phyloP scores from a whole-genome alignment of 2,888 invertebrate species.

The Fragum whitleyi region DNA sequence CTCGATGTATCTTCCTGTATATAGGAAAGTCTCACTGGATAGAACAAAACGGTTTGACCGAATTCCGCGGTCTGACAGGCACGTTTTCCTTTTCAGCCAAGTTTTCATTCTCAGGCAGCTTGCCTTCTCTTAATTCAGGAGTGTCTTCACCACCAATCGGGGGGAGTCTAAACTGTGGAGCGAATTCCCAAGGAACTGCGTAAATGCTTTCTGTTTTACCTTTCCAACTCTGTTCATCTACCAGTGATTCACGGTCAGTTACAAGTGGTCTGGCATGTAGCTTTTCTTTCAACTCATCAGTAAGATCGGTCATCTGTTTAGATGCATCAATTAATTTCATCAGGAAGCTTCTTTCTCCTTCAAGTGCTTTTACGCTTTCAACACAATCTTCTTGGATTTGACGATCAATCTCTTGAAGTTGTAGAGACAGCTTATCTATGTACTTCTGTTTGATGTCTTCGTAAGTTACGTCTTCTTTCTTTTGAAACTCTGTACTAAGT shows the following conservation, averaged over 20 bases:
- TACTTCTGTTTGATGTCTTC: not conserved
- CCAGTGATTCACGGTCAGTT: not conserved
- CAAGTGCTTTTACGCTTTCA: not conserved
- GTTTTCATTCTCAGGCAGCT: too few relatives aligned
- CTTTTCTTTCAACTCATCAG: not conserved
- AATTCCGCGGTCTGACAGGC: too few relatives aligned
- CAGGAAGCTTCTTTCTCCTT: not conserved
- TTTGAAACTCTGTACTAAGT: not conserved
- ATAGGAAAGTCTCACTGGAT: too few relatives aligned
- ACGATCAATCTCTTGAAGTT: not conserved
- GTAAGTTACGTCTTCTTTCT: not conserved
- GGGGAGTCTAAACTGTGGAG: too few relatives aligned
- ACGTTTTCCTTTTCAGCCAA: too few relatives aligned
- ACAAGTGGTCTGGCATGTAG: not conserved
- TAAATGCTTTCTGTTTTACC: not conserved
- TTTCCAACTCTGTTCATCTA: not conserved
- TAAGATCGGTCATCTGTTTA: not conserved
- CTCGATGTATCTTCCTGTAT: too few relatives aligned
- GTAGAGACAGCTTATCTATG: not conserved
- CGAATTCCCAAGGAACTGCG: not conserved
- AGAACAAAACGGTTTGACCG: too few relatives aligned
- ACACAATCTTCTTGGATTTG: not conserved
- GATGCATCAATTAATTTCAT: not conserved
- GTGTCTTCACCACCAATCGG: too few relatives aligned
- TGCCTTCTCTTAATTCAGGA: too few relatives aligned